Evolutionary conservation across 1,140 invertebrate genomes (phyloP).

Genomic region (Camponotus vicinus): DNA sequence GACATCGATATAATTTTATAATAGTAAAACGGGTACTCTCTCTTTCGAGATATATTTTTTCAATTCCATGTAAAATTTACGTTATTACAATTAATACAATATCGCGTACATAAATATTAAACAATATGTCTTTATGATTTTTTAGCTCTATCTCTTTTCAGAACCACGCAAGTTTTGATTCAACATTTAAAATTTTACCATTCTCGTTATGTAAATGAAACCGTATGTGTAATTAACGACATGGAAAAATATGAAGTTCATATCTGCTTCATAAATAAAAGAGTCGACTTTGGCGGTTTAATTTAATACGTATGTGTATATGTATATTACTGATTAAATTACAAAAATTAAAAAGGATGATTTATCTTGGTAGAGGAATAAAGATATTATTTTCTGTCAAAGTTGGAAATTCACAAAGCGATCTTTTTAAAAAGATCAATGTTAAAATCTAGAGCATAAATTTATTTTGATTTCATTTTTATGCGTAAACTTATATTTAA

Average conservation of each 20-base stretch:
- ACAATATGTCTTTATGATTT: neutral
- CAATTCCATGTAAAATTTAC: neutral
- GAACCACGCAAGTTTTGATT: neutral
- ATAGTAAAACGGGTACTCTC: neutral
- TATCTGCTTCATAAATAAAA: neutral
- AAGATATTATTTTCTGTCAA: neutral
- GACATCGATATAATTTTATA: neutral
- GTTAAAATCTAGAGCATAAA: neutral
- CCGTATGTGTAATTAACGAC: neutral
- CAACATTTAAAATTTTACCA: neutral
- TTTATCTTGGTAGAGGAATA: neutral
- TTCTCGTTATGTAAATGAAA: slow-evolving; percentile 10
- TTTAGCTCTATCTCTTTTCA: neutral
- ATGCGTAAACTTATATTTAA: neutral
- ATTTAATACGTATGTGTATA: neutral
- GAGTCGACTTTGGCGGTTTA: neutral
- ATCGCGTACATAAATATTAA: neutral
- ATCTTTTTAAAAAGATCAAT: neutral
- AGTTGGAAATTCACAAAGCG: neutral
- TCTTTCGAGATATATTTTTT: slow-evolving; percentile 16
- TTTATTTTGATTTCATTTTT: neutral
- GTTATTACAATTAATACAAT: neutral
- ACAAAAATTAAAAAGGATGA: neutral
- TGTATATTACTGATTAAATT: neutral
- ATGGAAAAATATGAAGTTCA: neutral